Percentiles rank a stretch among this genome's conserved stretches.
phyloP scores from a whole-genome alignment of 2,797 vertebrate genomes.

The Acanthopagrus latus region DNA sequence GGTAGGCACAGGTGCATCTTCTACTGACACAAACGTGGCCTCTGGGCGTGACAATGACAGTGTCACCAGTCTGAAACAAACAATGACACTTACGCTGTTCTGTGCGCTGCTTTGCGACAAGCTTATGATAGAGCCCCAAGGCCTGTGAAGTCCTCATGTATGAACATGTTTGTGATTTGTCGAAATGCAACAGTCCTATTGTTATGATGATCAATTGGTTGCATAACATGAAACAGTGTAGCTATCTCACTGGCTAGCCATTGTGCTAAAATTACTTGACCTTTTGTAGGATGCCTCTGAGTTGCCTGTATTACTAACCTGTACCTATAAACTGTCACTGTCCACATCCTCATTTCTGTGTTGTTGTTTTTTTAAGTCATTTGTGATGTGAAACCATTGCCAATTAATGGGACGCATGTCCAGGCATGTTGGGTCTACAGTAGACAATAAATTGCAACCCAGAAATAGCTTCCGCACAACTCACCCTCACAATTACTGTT shows the following conservation, averaged over 20 bases:
- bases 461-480: slow-evolving; percentile 5
- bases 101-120: too few species aligned
- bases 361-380: background rate
- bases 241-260: background rate
- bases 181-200: background rate
- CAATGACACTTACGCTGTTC: too few species aligned
- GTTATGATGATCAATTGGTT: background rate
- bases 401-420: slow-evolving; percentile 5
- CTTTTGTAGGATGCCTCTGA: background rate
- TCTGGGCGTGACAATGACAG: too few species aligned
- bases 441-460: slow-evolving; percentile 18
- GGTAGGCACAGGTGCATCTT: too few species aligned
- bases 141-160: background rate
- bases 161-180: background rate
- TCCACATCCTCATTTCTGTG: background rate
- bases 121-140: too few species aligned
- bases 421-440: background rate
- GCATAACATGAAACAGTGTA: background rate
- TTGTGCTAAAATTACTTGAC: background rate
- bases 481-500: slow-evolving; percentile 24
- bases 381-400: background rate
- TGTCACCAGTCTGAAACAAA: too few species aligned
- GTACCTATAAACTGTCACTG: background rate
- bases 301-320: background rate
- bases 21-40: too few species aligned